Evolutionary conservation across 2,888 invertebrate genomes (phyloP).

Genomic region (Criorhina ranunculi): DNA sequence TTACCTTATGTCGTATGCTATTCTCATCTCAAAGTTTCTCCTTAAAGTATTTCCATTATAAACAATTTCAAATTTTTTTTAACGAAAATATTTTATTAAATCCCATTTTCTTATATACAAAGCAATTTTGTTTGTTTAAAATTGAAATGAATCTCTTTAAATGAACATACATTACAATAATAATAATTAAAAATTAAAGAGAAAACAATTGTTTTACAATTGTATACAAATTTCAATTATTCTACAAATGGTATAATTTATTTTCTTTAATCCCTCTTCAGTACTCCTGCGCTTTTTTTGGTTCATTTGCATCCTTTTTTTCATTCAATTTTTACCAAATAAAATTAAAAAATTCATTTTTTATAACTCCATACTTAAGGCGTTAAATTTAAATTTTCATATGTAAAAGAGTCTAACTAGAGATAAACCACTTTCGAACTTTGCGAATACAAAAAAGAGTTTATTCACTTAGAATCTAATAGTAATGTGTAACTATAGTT

Average conservation of each 20-base stretch:
- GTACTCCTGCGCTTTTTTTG: neutral
- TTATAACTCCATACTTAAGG: slow-evolving; percentile 39
- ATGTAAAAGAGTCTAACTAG: slow-evolving; percentile 48
- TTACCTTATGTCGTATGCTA: no score
- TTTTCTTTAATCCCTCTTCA: slow-evolving; percentile 1
- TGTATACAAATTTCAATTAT: no score
- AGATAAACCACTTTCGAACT: slow-evolving; percentile 12
- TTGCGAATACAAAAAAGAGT: slow-evolving; percentile 4
- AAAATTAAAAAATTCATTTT: neutral
- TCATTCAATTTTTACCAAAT: slow-evolving; percentile 4
- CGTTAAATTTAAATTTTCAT: slow-evolving; percentile 46
- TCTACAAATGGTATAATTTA: neutral
- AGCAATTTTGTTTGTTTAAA: slow-evolving; percentile 40
- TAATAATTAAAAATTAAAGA: slow-evolving; percentile 18
- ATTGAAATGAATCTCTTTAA: slow-evolving; percentile 26
- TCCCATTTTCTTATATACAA: slow-evolving; percentile 48
- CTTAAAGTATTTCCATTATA: no score
- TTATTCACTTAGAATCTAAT: neutral
- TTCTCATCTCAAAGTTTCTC: no score
- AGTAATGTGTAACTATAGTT: slow-evolving; percentile 9
- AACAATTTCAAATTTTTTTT: no score
- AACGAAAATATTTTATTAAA: slow-evolving; percentile 63
- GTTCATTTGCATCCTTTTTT: neutral
- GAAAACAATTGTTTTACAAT: no score
- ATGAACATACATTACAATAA: slow-evolving; percentile 10